Conservation (phyloP, 2,797 vertebrate genomes). For the Corythornis leucogaster region DNA sequence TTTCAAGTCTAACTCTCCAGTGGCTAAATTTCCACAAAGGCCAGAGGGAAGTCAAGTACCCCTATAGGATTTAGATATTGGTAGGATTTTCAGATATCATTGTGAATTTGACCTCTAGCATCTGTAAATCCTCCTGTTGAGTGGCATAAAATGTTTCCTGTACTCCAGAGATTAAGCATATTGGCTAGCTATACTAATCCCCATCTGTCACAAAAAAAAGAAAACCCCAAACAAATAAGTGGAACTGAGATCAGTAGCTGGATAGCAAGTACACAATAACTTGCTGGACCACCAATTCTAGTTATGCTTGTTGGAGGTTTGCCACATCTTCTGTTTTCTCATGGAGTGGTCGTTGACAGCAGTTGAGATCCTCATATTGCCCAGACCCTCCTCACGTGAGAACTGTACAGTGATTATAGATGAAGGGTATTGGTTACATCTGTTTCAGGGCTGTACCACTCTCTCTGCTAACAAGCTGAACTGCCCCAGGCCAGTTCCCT, state of each 20-base stretch:
- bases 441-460: conserved; percentile 43
- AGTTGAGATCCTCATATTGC: conserved; percentile 64
- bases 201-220: neutral
- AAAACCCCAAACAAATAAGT: neutral
- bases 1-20: neutral
- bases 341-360: conserved; percentile 62
- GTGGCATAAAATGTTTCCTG: conserved; percentile 41
- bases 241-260: neutral
- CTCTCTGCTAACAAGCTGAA: conserved; percentile 64
- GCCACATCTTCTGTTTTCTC: conserved; percentile 68
- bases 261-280: neutral
- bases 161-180: conserved; percentile 12
- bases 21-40: neutral
- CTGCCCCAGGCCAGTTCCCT: conserved; percentile 69
- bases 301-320: conserved; percentile 59
- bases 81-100: conserved; percentile 4
- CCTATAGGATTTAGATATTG: neutral
- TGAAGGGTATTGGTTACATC: conserved; percentile 69
- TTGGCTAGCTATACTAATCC: conserved; percentile 29
- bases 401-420: conserved; percentile 57
- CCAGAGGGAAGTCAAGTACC: neutral
- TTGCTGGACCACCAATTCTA: neutral
- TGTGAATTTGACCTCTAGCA: conserved; percentile 35
- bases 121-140: conserved; percentile 12
- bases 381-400: conserved; percentile 65